A percentile compares a stretch with the other conserved stretches of the same genome.
Conservation (phyloP, 1,140 invertebrate genomes). For the Phocides pigmalion region DNA sequence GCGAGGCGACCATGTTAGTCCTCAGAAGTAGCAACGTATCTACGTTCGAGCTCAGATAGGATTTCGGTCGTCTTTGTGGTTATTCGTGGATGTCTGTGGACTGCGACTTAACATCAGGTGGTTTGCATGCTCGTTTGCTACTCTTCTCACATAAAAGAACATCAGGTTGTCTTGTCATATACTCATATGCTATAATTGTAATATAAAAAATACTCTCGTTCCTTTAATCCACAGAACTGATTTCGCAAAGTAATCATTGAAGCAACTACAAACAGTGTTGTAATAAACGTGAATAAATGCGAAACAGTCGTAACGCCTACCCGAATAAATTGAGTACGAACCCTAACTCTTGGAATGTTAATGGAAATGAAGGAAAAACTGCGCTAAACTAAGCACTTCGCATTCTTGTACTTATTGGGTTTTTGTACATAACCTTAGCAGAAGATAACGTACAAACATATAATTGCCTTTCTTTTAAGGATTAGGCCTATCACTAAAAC, state of each 20-base stretch:
- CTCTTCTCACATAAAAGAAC: too few species aligned
- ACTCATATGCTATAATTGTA: too few species aligned
- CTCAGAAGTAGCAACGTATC: too few species aligned
- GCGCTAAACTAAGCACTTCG: constrained; percentile 41
- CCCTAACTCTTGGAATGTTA: constrained; percentile 64
- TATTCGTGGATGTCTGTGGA: too few species aligned
- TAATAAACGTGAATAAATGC: constrained; percentile 48
- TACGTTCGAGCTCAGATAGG: too few species aligned
- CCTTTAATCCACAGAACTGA: constrained; percentile 37
- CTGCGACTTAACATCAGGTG: too few species aligned
- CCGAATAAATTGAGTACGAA: constrained; percentile 61
- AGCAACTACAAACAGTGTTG: constrained; percentile 20
- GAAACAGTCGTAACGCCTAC: constrained; percentile 58
- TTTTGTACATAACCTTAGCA: constrained; percentile 8
- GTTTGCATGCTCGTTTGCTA: too few species aligned
- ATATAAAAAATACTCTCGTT: too few species aligned
- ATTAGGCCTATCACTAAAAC: too few species aligned
- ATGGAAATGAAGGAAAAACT: constrained; percentile 67
- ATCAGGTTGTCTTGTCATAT: too few species aligned
- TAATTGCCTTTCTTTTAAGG: background rate
- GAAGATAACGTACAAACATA: background rate
- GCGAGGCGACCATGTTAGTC: too few species aligned
- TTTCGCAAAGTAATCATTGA: constrained; percentile 40
- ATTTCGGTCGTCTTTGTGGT: too few species aligned
- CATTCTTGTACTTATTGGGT: constrained; percentile 44